Conservation (phyloP, 2,113 vertebrate genomes). For the Jacana jacana region DNA sequence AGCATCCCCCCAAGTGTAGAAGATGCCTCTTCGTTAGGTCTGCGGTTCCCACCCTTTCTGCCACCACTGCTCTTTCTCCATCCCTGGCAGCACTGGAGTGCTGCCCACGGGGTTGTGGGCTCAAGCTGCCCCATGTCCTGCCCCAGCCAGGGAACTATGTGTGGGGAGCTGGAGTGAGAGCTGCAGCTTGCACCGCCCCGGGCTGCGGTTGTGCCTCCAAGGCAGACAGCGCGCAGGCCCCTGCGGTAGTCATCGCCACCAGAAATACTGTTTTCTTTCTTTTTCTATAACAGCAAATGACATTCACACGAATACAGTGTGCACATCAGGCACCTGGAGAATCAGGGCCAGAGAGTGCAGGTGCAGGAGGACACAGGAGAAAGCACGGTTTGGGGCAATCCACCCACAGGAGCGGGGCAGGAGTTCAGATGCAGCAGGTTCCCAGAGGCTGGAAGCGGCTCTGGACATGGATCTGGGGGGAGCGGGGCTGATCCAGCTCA, state of each 20-base stretch:
- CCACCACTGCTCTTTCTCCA: background rate
- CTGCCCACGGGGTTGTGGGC: background rate
- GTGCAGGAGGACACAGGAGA: background rate
- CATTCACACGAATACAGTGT: background rate
- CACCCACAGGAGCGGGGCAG: background rate
- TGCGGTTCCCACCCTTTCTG: background rate
- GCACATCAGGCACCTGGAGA: background rate
- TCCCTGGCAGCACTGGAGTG: background rate
- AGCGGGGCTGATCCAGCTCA: background rate
- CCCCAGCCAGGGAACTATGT: background rate
- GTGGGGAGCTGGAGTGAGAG: background rate
- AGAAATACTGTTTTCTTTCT: background rate
- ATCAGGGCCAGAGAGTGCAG: background rate
- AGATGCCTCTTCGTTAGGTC: background rate
- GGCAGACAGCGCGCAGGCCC: background rate
- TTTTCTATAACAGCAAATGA: background rate
- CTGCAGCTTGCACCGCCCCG: fast-evolving
- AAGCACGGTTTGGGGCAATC: background rate
- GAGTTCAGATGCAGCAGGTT: background rate
- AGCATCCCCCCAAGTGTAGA: background rate
- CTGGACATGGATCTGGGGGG: background rate
- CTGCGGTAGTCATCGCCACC: background rate
- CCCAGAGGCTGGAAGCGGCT: background rate
- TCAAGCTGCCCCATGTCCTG: background rate
- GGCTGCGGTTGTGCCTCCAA: background rate